Conservation (phyloP, 2,888 invertebrate species). For the Stenolophus ochropezus region DNA sequence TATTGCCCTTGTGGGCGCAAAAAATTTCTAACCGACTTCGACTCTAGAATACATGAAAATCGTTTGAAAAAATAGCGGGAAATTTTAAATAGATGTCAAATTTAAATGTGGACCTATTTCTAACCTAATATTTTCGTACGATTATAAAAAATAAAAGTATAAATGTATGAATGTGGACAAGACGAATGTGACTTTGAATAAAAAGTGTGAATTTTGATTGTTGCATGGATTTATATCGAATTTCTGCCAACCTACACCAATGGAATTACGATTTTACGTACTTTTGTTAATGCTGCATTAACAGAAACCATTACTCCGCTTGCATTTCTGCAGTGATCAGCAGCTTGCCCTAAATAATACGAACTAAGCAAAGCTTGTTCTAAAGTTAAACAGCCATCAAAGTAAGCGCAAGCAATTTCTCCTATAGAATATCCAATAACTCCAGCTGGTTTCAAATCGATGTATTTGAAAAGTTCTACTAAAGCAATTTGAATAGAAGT, state of each 20-base stretch:
- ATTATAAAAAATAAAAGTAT: too few species aligned
- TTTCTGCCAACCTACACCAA: background rate
- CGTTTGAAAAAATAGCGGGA: too few species aligned
- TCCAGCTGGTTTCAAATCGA: conserved; percentile 69
- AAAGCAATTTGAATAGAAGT: conserved; percentile 79
- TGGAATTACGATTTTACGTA: background rate
- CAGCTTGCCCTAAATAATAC: conserved; percentile 87
- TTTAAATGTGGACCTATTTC: too few species aligned
- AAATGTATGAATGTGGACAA: too few species aligned
- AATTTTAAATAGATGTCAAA: too few species aligned
- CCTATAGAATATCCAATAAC: conserved; percentile 86
- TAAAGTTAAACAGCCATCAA: conserved; percentile 88
- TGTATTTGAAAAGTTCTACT: conserved; percentile 73
- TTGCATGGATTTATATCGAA: too few species aligned
- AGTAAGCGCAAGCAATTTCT: conserved; percentile 93
- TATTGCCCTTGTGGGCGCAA: too few species aligned
- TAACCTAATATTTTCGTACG: too few species aligned
- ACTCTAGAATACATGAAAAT: too few species aligned
- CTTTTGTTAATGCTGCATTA: conserved; percentile 70
- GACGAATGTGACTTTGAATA: too few species aligned
- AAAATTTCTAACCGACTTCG: too few species aligned
- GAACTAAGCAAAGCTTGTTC: conserved; percentile 88
- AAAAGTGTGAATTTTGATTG: too few species aligned
- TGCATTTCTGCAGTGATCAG: conserved; percentile 79
- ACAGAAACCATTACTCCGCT: conserved; percentile 89